Base-by-base conservation (phyloP, 2,888 invertebrate genomes). In the Sipha maydis region DNA sequence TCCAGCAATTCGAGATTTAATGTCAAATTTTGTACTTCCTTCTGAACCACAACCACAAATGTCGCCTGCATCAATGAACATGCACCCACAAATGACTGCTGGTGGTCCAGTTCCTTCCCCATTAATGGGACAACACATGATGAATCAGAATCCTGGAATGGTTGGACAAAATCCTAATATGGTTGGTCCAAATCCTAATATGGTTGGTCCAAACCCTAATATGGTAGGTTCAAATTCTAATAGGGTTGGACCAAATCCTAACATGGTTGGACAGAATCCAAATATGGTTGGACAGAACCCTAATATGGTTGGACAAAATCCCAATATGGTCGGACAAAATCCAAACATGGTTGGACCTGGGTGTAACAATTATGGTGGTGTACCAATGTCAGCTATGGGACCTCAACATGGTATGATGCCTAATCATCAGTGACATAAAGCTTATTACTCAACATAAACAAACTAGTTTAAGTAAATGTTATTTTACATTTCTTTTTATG, bases 1-100 rank as follows among this genome's bases (percentile, higher is more conserved):
- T 92, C 97, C 98, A 56, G 97, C 98, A 34, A 95, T 98, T 80
- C 94, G 97, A 90, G 98, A 98, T 92, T 93, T 98, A 89, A 93
- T 98, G 85, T 94, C 95, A 71, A 97, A 96, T 93, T 94, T 98
- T 91, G 94, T 95, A 76, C 92, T 97, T 90, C 97, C 97, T 80
- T 95, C 95, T 56, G 97, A 97, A 91, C 94, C 95, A 89, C 95
- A 89, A 56, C 56, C 86, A 5, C 89, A 89, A 83, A 89, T 90
- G 83, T 89, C 84, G 1, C 83, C 83, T 38, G 89, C 78, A 1
- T 83, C 84, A 3, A 89, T 89, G 88, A 88, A 88, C 41, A 88
- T 88, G 82, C 80, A 88, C n/a, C 80, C 80, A 19, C 88, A 88
- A 61, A 80, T 82, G 88, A 34, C 25, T 61, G 28, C 80, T 2